A percentile compares a stretch with the other conserved stretches of the same genome.
These are phyloP conservation scores for Nymphalis c-album DNA, from an alignment of 2,888 invertebrate species.

Conservation along the genomic window DNA sequence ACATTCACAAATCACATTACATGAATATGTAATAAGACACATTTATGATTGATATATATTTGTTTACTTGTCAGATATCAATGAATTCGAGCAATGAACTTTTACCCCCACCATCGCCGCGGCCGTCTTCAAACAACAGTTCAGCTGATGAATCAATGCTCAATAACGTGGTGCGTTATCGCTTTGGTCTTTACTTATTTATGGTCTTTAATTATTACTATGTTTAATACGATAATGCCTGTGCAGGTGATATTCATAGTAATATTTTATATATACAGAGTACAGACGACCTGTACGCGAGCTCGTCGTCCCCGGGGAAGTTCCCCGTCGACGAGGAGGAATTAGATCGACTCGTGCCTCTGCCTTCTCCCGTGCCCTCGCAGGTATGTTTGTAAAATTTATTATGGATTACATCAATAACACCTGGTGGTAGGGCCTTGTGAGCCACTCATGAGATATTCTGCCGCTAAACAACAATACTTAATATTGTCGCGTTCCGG, in stretches of 20 bases:
- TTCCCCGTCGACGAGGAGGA: conserved; percentile 75
- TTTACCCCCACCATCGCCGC: conserved; percentile 71
- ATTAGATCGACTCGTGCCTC: conserved; percentile 60
- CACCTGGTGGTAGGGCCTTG: no score
- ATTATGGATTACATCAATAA: no score
- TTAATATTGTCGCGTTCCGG: no score
- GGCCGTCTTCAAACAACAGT: conserved; percentile 72
- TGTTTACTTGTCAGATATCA: conserved; percentile 53
- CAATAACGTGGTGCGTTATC: conserved; percentile 62
- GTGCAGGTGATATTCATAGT: no score
- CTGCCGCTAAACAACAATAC: no score
- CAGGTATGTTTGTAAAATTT: conserved; percentile 50
- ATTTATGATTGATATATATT: neutral
- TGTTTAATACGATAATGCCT: no score
- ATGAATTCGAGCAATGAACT: conserved; percentile 71
- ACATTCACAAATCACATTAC: neutral
- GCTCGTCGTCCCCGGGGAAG: conserved; percentile 75
- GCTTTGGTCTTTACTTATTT: neutral
- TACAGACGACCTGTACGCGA: conserved; percentile 73
- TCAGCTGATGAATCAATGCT: conserved; percentile 65
- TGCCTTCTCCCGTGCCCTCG: conserved; percentile 73
- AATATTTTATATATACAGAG: conserved; percentile 48
- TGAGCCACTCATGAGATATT: no score
- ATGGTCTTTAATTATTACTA: neutral
- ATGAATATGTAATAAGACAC: neutral